These are phyloP conservation scores for Tethya wilhelma DNA, from an alignment of 37 sponge, comb jelly and placozoan species.

Conservation along the genomic window DNA sequence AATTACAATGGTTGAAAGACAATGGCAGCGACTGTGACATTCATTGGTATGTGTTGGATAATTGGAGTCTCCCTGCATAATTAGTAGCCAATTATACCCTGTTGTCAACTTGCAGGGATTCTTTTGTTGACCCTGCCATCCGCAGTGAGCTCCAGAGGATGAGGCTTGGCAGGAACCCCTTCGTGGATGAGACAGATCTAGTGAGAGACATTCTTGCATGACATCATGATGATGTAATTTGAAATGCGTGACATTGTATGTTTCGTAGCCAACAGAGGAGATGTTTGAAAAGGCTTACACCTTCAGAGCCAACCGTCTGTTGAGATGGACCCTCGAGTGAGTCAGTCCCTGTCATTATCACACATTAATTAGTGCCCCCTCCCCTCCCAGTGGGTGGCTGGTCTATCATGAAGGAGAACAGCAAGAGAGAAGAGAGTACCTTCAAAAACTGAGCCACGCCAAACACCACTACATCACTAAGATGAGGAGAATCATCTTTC, in stretches of 20 bases:
- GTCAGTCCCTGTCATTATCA: neutral
- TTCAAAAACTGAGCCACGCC: conserved; percentile 18
- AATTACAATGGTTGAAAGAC: conserved; percentile 30
- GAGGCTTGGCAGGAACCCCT: conserved; percentile 2
- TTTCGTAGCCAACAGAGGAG: conserved; percentile 47
- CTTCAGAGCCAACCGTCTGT: conserved; percentile 32
- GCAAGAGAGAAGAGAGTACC: conserved; percentile 17
- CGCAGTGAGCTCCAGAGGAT: conserved; percentile 1
- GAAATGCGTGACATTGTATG: neutral
- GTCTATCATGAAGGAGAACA: conserved; percentile 40
- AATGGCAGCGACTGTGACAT: conserved; percentile 10
- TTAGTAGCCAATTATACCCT: neutral
- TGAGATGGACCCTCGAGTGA: conserved; percentile 42
- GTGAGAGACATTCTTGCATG: neutral
- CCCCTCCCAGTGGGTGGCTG: conserved; percentile 65
- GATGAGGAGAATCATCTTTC: conserved; percentile 11
- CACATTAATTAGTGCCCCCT: neutral
- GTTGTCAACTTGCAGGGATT: conserved; percentile 47
- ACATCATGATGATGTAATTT: neutral
- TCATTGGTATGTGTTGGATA: conserved; percentile 28
- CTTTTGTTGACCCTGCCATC: conserved; percentile 51
- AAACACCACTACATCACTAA: conserved; percentile 16
- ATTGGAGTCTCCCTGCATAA: neutral
- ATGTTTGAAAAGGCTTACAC: conserved; percentile 59
- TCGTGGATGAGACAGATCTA: conserved; percentile 31